Percentiles rank a stretch among this genome's conserved stretches.
phyloP scores from a whole-genome alignment of 2,113 vertebrate species.

The Pterocles burchelli region DNA sequence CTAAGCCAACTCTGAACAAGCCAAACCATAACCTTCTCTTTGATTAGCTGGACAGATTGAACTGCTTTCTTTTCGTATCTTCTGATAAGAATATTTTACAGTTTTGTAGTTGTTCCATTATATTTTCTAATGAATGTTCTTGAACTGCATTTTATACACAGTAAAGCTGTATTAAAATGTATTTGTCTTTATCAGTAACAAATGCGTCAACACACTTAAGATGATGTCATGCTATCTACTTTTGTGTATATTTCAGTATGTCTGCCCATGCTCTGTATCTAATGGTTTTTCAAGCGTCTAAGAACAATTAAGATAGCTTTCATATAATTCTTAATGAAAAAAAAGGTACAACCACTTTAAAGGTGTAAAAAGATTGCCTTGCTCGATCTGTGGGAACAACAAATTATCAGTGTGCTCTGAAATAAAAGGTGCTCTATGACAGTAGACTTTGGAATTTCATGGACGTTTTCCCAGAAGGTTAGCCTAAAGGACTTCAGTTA shows the following conservation, averaged over 20 bases:
- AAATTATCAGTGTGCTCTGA: background rate
- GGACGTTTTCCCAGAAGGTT: background rate
- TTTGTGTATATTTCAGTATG: background rate
- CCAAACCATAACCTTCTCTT: background rate
- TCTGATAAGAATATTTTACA: background rate
- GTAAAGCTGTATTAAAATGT: background rate
- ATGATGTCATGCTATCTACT: too few relatives aligned
- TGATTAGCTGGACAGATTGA: background rate
- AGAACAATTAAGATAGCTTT: background rate
- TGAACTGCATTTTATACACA: background rate
- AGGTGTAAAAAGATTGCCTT: background rate
- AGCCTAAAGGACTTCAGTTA: background rate
- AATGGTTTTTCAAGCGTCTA: background rate
- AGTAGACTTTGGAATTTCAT: background rate
- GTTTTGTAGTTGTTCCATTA: background rate
- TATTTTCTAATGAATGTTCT: background rate
- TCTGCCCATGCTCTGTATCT: background rate
- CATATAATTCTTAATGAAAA: background rate
- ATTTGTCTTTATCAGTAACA: background rate
- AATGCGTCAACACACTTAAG: background rate
- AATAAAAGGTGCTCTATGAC: background rate
- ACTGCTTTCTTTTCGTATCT: background rate
- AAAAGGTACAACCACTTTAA: background rate
- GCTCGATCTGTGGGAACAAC: background rate
- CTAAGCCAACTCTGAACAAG: background rate